Percentiles rank a stretch among this genome's conserved stretches.
phyloP scores from a whole-genome alignment of 2,888 invertebrate species.

The Dryomyza anilis region DNA sequence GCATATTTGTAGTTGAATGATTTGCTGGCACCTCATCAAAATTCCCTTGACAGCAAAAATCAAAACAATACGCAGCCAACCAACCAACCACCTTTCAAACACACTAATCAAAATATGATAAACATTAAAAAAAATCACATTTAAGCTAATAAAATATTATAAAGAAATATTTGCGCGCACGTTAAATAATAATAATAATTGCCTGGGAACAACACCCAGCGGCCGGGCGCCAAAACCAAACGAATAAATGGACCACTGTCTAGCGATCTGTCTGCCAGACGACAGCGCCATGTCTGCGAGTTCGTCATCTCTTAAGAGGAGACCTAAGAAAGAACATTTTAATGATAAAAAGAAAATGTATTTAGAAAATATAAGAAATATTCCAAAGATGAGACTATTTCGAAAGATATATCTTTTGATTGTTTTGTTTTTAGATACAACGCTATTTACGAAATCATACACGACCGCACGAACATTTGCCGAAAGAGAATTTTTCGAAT shows the following conservation, averaged over 20 bases:
- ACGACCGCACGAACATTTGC: background rate
- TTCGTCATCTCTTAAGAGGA: background rate
- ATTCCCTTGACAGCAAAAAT: background rate
- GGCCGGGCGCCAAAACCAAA: background rate
- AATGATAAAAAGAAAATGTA: too few relatives aligned
- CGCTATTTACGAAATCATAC: background rate
- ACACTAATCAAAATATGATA: background rate
- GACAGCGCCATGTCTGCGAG: too few relatives aligned
- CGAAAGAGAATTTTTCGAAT: background rate
- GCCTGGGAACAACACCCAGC: background rate
- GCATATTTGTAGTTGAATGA: too few relatives aligned
- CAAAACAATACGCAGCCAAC: background rate
- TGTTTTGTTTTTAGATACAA: background rate
- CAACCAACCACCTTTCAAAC: background rate
- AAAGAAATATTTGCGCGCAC: background rate
- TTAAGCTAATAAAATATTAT: conserved; percentile 3
- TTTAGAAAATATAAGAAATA: too few relatives aligned
- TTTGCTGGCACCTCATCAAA: background rate
- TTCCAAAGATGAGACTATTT: background rate
- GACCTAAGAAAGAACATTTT: too few relatives aligned
- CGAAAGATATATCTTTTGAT: conserved; percentile 3
- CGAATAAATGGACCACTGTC: conserved; percentile 1
- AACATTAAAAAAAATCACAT: background rate
- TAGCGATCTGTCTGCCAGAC: conserved; percentile 14
- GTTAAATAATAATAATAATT: conserved; percentile 8